phyloP scores from a whole-genome alignment of 1,140 invertebrate genomes.

The Brachionus plicatilis region DNA sequence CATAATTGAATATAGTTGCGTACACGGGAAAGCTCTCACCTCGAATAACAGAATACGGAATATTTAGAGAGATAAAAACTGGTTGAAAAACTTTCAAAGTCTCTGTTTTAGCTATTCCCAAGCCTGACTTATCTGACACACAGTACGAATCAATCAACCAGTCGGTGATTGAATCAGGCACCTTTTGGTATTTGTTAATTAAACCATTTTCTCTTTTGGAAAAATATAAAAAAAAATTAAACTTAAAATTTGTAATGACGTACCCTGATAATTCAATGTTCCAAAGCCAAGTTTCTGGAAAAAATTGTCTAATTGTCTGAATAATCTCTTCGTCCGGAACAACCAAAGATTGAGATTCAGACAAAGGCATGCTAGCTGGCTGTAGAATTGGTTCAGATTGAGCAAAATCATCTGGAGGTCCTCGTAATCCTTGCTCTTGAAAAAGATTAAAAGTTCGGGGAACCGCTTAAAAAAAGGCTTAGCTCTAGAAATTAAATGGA shows the following conservation, averaged over 20 bases:
- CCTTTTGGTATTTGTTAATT: conserved; percentile 57
- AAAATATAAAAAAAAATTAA: not conserved
- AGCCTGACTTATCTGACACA: conserved; percentile 71
- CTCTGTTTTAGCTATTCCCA: conserved; percentile 70
- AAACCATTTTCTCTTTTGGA: conserved; percentile 56
- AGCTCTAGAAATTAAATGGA: not conserved
- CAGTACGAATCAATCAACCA: conserved; percentile 92
- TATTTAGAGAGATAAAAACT: conserved; percentile 75
- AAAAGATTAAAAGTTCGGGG: not conserved
- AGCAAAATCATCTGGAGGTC: not conserved
- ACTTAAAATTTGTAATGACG: not conserved
- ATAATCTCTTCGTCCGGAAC: not conserved
- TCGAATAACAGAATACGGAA: conserved; percentile 81
- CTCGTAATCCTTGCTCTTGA: not conserved
- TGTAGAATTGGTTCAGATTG: not conserved
- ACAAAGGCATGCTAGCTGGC: not conserved
- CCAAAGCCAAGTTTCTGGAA: conserved; percentile 37
- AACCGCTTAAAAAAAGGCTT: not conserved
- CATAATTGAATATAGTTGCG: conserved; percentile 84
- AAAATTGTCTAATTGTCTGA: not conserved
- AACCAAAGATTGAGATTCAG: not conserved
- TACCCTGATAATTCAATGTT: not conserved
- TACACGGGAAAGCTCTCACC: conserved; percentile 85
- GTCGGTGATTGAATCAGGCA: conserved; percentile 83
- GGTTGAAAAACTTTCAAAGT: conserved; percentile 73